Base-by-base conservation (phyloP, 2,113 vertebrate genomes). In the Poicephalus gulielmi region DNA sequence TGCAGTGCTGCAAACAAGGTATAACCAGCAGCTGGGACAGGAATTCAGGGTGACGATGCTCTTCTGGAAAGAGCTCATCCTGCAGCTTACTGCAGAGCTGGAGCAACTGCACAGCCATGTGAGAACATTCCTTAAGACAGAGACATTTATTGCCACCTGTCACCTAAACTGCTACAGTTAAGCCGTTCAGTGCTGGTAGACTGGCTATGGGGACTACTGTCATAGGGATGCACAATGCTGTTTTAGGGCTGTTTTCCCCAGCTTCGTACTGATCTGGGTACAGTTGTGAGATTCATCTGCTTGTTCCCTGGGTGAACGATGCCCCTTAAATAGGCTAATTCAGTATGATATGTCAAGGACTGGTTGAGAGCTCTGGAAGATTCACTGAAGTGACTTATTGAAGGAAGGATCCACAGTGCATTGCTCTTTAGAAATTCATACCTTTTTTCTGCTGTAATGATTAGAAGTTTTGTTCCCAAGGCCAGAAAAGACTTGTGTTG, bases 71-170 rank as follows among this genome's bases (percentile, higher is more conserved):
- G 76, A 63, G 63, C 81, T 82, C 9, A 5, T 69, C 55, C 69
- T 84, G 53, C 53, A 73, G 68, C 52, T 76, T 25, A 11, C 15
- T 43, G 35, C 87, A 71, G 74, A 68, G 63, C 53, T 30, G 13
- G 13, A 44, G 62, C 10, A 13, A 8, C 1, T 2, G 22, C 63
- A 44, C 28, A 20, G 47, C n/a, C 2, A 0, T 23, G 8, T 2
- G 13, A 68, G 79, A 64, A 13, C n/a, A 43, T 73, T 2, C 46
- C n/a, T 30, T 50, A 41, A 55, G 64, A 23, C 13, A 16, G 52
- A 55, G 60, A 57, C 47, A 31, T 53, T 10, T 47, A 17, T 52
- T 87, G 52, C 11, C 2, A 0, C 12, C 68, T 62, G 2, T 63
- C 53, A 41, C 12, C 44, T 50, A 4, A 3, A 73, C 15, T 18